Conservation (phyloP, 2,888 invertebrate genomes). For the Ephialtes manifestator region DNA sequence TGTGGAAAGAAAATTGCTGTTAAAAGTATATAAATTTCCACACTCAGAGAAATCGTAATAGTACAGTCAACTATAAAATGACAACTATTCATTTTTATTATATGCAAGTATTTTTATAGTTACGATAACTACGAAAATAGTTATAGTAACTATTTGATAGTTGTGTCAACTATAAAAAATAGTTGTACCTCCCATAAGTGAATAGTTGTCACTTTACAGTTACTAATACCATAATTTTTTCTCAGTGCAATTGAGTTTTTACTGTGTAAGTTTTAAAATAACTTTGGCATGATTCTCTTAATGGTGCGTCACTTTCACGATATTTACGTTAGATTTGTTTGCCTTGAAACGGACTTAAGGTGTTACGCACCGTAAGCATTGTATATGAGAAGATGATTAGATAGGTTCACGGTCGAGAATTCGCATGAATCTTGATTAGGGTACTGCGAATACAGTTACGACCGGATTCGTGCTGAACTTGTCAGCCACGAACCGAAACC, state of each 20-base stretch:
- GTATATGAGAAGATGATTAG: not conserved
- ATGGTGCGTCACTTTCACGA: not conserved
- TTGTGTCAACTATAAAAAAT: no score
- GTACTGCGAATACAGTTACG: conserved; percentile 59
- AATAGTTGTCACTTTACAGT: no score
- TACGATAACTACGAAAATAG: no score
- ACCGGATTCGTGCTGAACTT: conserved; percentile 62
- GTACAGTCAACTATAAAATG: no score
- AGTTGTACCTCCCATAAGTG: no score
- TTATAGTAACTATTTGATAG: no score
- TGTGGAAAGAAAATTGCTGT: no score
- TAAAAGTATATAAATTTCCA: no score
- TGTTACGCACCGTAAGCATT: not conserved
- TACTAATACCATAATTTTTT: no score
- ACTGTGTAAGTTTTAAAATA: not conserved
- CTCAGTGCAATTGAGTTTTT: not conserved
- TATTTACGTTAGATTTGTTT: not conserved
- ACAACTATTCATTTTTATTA: no score
- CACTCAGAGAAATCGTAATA: no score
- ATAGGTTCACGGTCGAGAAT: conserved; percentile 39
- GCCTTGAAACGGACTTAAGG: not conserved
- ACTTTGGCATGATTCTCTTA: not conserved
- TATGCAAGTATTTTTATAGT: no score
- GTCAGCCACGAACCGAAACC: conserved; percentile 56
- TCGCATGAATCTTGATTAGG: conserved; percentile 49